phyloP scores from a whole-genome alignment of 2,888 invertebrate species.

The Trilocha varians region DNA sequence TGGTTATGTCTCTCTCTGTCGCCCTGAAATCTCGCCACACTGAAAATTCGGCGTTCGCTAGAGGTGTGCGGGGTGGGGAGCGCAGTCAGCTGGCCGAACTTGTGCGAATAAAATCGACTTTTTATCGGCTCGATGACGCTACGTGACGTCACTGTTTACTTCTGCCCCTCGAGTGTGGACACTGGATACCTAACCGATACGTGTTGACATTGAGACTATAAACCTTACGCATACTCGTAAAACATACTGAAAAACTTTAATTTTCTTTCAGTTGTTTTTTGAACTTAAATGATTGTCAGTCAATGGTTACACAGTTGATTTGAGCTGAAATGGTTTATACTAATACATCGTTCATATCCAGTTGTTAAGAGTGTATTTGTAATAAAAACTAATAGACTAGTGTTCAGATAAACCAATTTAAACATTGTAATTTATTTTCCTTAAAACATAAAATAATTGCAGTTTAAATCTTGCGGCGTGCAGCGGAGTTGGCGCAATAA shows the following conservation, averaged over 20 bases:
- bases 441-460: slow-evolving; percentile 65
- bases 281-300: too few relatives aligned
- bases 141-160: slow-evolving; percentile 73
- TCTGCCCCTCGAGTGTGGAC: slow-evolving; percentile 45
- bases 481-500: slow-evolving; percentile 64
- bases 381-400: too few relatives aligned
- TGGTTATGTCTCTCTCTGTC: slow-evolving; percentile 30
- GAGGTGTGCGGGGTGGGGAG: slow-evolving; percentile 38
- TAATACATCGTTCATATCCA: too few relatives aligned
- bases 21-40: slow-evolving; percentile 58
- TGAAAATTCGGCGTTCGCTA: slow-evolving; percentile 56
- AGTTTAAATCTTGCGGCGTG: slow-evolving; percentile 65
- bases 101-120: slow-evolving; percentile 72
- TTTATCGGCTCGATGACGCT: slow-evolving; percentile 71
- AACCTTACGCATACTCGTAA: too few relatives aligned
- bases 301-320: too few relatives aligned
- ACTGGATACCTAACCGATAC: slow-evolving; percentile 34
- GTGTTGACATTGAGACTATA: slow-evolving; percentile 18
- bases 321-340: too few relatives aligned
- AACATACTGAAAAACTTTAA: too few relatives aligned
- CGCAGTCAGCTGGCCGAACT: slow-evolving; percentile 72
- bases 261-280: too few relatives aligned
- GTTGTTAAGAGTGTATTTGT: too few relatives aligned
- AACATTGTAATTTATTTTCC: slow-evolving; percentile 60
- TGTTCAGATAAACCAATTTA: slow-evolving; percentile 47